Base-by-base conservation (phyloP, 2,797 vertebrate genomes). In the Sebastiscus tertius region DNA sequence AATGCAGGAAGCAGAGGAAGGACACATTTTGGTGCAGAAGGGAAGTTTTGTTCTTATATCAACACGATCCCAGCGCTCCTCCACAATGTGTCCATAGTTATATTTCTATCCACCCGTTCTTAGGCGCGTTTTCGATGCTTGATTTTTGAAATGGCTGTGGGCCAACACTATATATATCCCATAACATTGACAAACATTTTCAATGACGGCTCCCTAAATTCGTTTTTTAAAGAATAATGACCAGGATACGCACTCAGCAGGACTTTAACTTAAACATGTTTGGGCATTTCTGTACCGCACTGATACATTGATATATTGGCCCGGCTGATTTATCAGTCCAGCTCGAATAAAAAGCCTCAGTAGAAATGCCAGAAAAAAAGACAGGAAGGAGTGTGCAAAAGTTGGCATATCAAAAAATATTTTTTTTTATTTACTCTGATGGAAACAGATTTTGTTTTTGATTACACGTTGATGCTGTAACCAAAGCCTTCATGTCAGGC, bases 1-100 rank as follows among this genome's bases (percentile, higher is more conserved):
- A 31, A 24, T 3, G 12, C 42, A 88, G 75, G 72, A 55, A 52
- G 29, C 39, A 39, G 29, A n/a, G 66, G 34, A 42, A 78, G 80
- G 54, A 81, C 64, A 62, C 22, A 65, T 58, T 62, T 84, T 69
- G 22, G 16, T 76, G 72, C 56, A 69, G 31, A 52, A 84, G 12
- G 60, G 14, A 79, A 75, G 74, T 85, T 87, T 60, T 78, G 55
- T 69, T 81, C 36, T 60, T 56, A 18, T 27, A 61, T 80, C 49
- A 67, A 61, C 71, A 24, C 59, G 62, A 58, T 34, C 64, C 18
- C 65, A 78, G n/a, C 54, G 29, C 63, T 78, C 34, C 49, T 56
- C 27, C n/a, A 36, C 8, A 58, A 71, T 65, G 29, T 34, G 36
- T 60, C 22, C 29, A 31, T 54, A 26, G 52, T 11, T 26, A 6